Evolutionary conservation across 2,113 vertebrate species (phyloP).

Genomic region (Sceloporus tristichus): DNA sequence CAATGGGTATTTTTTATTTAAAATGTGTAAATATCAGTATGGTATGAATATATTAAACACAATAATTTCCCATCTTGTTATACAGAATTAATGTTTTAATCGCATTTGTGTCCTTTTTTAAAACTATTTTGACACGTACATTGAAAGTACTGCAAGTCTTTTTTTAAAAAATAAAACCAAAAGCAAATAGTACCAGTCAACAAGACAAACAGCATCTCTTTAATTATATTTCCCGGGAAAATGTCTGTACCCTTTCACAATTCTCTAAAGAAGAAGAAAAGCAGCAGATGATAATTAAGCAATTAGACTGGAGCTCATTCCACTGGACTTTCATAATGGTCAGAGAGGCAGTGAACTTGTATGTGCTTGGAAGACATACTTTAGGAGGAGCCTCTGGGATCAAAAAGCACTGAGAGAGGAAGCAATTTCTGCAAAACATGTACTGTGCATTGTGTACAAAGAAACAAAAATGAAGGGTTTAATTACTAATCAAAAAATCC

Average conservation of each 20-base stretch:
- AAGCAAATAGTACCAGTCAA: constrained; percentile 1
- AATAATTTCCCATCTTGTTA: neutral
- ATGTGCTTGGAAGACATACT: constrained; percentile 32
- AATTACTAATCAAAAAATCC: neutral
- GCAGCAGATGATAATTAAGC: constrained; percentile 39
- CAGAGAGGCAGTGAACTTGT: neutral
- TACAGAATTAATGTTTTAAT: neutral
- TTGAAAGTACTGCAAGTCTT: neutral
- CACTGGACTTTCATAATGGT: neutral
- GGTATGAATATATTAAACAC: neutral
- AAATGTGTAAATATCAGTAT: neutral
- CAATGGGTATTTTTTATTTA: neutral
- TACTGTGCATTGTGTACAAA: neutral
- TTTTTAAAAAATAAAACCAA: neutral
- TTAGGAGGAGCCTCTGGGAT: constrained; percentile 20
- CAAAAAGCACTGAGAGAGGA: constrained; percentile 14
- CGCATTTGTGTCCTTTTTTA: neutral
- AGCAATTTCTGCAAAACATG: neutral
- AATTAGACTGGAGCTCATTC: constrained; percentile 43
- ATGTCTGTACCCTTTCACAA: constrained; percentile 28
- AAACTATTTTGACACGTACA: neutral
- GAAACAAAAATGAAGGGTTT: neutral
- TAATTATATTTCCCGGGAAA: constrained; percentile 46
- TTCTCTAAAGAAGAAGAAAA: constrained; percentile 48
- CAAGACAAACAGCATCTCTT: constrained; percentile 20